Percentiles rank a stretch among this genome's conserved stretches.
Evolutionary conservation across 92 coral and sea anemone species (phyloP).

Genomic region (Parazoanthus swiftii): DNA sequence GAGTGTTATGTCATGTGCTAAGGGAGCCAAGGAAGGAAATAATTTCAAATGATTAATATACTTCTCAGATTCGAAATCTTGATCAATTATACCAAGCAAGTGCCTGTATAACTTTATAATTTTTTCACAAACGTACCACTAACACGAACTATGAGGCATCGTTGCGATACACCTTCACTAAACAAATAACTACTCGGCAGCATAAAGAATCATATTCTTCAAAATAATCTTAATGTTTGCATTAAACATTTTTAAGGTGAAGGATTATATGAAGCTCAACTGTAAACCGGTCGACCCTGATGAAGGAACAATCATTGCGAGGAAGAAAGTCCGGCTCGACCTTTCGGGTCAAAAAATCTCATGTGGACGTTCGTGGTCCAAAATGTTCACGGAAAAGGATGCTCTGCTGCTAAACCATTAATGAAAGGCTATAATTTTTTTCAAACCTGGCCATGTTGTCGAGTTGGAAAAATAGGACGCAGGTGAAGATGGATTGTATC

Average conservation of each 20-base stretch:
- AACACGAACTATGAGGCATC: too few relatives aligned
- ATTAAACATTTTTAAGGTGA: conserved; percentile 44
- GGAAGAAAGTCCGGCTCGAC: conserved; percentile 65
- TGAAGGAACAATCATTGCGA: conserved; percentile 53
- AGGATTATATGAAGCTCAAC: conserved; percentile 55
- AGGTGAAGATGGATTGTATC: conserved; percentile 46
- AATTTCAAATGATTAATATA: too few relatives aligned
- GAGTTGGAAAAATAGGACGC: conserved; percentile 52
- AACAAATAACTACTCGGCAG: too few relatives aligned
- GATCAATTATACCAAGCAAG: too few relatives aligned
- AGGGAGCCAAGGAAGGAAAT: too few relatives aligned
- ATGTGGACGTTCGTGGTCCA: conserved; percentile 63
- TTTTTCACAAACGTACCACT: too few relatives aligned
- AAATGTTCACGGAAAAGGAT: conserved; percentile 51
- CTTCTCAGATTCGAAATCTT: too few relatives aligned
- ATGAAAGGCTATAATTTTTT: conserved; percentile 51
- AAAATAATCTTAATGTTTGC: conserved; percentile 12
- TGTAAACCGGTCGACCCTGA: conserved; percentile 60
- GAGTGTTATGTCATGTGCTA: too few relatives aligned
- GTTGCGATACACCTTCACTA: too few relatives aligned
- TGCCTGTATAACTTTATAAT: too few relatives aligned
- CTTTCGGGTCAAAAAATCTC: conserved; percentile 50
- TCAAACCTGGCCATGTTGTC: conserved; percentile 57
- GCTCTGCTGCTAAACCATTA: conserved; percentile 52
- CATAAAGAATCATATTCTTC: not conserved